These are phyloP conservation scores for Lepisosteus oculatus DNA, from an alignment of 2,113 vertebrate genomes.

Conservation along the genomic window DNA sequence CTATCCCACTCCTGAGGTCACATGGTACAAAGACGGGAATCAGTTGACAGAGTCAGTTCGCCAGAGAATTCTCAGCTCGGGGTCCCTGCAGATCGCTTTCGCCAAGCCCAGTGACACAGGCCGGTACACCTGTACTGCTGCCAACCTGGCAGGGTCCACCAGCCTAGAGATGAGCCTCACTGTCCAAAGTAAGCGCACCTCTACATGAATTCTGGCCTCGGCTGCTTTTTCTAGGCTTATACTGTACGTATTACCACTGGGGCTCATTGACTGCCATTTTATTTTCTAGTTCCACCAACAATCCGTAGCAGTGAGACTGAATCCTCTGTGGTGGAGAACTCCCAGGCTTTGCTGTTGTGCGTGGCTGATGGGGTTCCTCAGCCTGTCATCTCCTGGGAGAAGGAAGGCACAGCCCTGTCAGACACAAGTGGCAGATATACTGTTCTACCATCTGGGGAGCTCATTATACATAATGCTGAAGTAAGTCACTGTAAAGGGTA, in stretches of 20 bases:
- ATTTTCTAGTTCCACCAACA: constrained; percentile 77
- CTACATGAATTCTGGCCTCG: too few species aligned
- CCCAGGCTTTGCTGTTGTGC: constrained; percentile 72
- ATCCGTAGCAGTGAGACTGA: constrained; percentile 64
- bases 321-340: constrained; percentile 66
- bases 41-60: constrained; percentile 67
- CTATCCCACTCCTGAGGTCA: constrained; percentile 73
- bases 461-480: constrained; percentile 76
- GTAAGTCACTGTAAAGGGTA: constrained; percentile 56
- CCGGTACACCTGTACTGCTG: constrained; percentile 78
- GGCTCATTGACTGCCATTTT: not conserved
- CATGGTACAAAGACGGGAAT: constrained; percentile 82
- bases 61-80: constrained; percentile 72
- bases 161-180: constrained; percentile 65
- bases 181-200: constrained; percentile 74
- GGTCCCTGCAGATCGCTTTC: constrained; percentile 83
- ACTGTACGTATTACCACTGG: not conserved
- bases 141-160: constrained; percentile 77
- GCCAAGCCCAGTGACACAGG: constrained; percentile 74
- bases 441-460: constrained; percentile 74
- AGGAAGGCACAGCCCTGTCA: constrained; percentile 60
- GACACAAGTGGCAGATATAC: constrained; percentile 68
- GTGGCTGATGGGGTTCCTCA: constrained; percentile 80
- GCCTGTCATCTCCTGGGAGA: constrained; percentile 80
- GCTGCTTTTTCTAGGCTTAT: too few species aligned